Base-by-base conservation (phyloP, 1,140 invertebrate genomes). In the Cotesia chilonis region DNA sequence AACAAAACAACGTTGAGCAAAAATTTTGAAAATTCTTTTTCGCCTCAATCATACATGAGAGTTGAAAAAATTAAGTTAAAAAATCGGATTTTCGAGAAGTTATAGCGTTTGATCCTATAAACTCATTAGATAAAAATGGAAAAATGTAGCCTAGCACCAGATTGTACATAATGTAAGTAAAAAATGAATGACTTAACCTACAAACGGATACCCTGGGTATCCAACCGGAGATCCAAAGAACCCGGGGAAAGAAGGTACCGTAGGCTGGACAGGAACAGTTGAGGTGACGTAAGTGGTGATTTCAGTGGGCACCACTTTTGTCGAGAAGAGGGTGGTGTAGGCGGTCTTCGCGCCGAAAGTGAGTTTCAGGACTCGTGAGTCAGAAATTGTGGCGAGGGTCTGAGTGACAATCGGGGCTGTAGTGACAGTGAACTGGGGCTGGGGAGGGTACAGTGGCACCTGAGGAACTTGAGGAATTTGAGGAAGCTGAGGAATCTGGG, bases 261-360 rank as follows among this genome's bases (percentile, higher is more conserved):
- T 88, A 2, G 92, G 92, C 70, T 93, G 92, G 7, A 94, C 84
- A 1, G 94, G 90, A 4, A 95, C 84, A 0, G 93, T 94, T 5
- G 91, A 90, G 0, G 94, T 95, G 57, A 95, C 88, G 79, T 94
- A 94, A 12, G 93, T 93, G 2, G 95, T 96, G 20, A 95, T 77
- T 61, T 92, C 88, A 1, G 94, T 96, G 12, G 94, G 94, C 20
- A 96, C 91, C 17, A 96, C 91, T 74, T 89, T 91, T n/a, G 94
- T 95, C 0, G 93, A 94, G 79, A 92, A 96, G 35, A 96, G 85
- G 0, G 94, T 96, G 0, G 95, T 96, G 79, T 93, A 94, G 0
- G 94, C 93, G 0, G 95, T 95, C 79, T 94, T 94, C 20, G 95
- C 95, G 4, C 94, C 94, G 81, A 96, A 96, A 1, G 94, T 95